Evolutionary conservation across 2,797 vertebrate genomes (phyloP).

Genomic region (Anabacerthia variegaticeps): DNA sequence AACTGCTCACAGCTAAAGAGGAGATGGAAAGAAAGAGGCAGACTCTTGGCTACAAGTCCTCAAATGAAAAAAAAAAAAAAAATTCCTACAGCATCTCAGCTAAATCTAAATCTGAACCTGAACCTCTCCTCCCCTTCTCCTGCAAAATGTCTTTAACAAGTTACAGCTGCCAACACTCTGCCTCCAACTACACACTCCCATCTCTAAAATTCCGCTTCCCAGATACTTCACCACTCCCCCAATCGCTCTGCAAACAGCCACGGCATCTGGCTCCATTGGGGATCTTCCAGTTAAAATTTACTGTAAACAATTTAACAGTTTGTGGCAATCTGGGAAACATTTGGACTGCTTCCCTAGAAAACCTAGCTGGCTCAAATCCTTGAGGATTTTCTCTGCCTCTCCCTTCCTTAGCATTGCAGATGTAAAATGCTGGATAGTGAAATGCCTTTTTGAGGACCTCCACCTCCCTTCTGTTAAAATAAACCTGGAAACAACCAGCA

Average conservation of each 20-base stretch:
- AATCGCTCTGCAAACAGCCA: background rate
- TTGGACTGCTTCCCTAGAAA: constrained; percentile 30
- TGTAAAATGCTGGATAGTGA: background rate
- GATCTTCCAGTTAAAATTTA: constrained; percentile 55
- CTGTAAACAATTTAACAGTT: constrained; percentile 52
- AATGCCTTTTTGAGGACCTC: background rate
- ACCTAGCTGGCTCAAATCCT: background rate
- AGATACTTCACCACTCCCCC: background rate
- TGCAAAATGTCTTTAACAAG: background rate
- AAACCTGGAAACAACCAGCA: background rate
- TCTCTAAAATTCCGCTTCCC: background rate
- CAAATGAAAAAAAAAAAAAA: background rate
- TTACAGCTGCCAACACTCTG: constrained; percentile 4
- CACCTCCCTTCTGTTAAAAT: background rate
- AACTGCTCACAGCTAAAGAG: background rate
- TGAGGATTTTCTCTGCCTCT: background rate
- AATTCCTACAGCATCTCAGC: background rate
- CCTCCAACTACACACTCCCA: background rate
- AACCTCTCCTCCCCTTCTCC: background rate
- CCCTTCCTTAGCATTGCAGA: background rate
- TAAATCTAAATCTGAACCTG: background rate
- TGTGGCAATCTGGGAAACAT: constrained; percentile 34
- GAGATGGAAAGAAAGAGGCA: background rate
- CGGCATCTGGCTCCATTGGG: constrained; percentile 25
- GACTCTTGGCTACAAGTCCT: background rate